Percentiles rank a stretch among this genome's conserved stretches.
phyloP scores from a whole-genome alignment of 1,140 invertebrate species.

The Metaphire vulgaris region DNA sequence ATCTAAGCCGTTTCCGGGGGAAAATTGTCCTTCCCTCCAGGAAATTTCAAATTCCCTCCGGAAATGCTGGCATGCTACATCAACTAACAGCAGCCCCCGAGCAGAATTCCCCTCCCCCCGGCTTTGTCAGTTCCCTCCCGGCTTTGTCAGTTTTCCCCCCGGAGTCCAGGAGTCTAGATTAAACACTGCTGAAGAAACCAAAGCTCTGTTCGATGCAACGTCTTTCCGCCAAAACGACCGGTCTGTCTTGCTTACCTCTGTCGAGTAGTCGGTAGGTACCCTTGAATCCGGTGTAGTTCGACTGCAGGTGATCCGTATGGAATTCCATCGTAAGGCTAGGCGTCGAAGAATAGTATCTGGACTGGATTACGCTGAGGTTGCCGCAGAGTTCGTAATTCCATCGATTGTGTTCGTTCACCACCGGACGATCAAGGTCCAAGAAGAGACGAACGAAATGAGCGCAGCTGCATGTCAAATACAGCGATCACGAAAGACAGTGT shows the following conservation, averaged over 20 bases:
- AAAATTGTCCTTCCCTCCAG: too few relatives aligned
- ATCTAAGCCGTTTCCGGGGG: too few relatives aligned
- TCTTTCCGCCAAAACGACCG: too few relatives aligned
- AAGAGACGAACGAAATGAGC: slow-evolving; percentile 74
- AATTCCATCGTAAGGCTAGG: slow-evolving; percentile 72
- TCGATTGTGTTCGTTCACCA: slow-evolving; percentile 71
- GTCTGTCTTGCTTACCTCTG: slow-evolving; percentile 61
- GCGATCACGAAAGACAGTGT: not conserved
- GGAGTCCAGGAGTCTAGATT: too few relatives aligned
- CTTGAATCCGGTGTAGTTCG: slow-evolving; percentile 67
- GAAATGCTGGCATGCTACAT: too few relatives aligned
- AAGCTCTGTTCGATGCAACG: too few relatives aligned
- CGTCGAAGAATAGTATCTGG: slow-evolving; percentile 71
- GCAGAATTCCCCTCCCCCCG: too few relatives aligned
- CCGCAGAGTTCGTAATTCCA: slow-evolving; percentile 70
- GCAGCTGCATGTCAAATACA: slow-evolving; percentile 61
- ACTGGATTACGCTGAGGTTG: slow-evolving; percentile 56
- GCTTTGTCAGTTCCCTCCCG: too few relatives aligned
- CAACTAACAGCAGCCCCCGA: too few relatives aligned
- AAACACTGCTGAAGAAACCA: too few relatives aligned
- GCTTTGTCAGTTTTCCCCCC: too few relatives aligned
- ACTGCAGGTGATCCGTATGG: slow-evolving; percentile 59
- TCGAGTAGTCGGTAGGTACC: slow-evolving; percentile 74
- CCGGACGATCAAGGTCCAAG: slow-evolving; percentile 61
- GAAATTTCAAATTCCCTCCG: too few relatives aligned